phyloP scores from a whole-genome alignment of 2,888 invertebrate species.

The Yponomeuta plumbellus region DNA sequence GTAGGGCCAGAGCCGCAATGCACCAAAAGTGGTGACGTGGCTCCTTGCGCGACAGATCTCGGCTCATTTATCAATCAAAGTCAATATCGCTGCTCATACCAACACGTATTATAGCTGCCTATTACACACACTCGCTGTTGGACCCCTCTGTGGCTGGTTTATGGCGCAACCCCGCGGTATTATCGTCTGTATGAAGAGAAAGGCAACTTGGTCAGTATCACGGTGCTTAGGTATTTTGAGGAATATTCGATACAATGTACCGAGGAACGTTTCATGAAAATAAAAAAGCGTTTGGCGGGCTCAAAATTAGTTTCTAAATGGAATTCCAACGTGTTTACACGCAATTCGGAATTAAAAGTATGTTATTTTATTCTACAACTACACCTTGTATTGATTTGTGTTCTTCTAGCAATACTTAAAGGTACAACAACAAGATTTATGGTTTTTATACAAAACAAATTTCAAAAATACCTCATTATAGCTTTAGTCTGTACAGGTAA shows the following conservation, averaged over 20 bases:
- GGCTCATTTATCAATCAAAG: slow-evolving; percentile 74
- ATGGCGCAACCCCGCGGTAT: background rate
- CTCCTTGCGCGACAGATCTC: slow-evolving; percentile 61
- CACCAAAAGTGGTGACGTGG: slow-evolving; percentile 71
- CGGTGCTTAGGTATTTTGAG: background rate
- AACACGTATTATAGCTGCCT: slow-evolving; percentile 2
- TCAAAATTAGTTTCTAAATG: background rate
- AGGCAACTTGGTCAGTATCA: background rate
- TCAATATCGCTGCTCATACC: slow-evolving; percentile 67
- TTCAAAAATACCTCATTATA: too few relatives aligned
- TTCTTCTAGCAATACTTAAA: too few relatives aligned
- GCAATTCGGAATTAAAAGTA: background rate
- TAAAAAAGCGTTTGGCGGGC: background rate
- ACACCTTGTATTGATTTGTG: too few relatives aligned
- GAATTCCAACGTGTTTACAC: background rate
- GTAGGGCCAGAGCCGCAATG: slow-evolving; percentile 64
- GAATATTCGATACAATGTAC: background rate
- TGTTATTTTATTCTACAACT: background rate
- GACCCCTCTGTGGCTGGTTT: background rate
- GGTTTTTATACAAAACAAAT: too few relatives aligned
- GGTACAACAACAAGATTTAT: too few relatives aligned
- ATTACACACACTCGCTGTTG: slow-evolving; percentile 14
- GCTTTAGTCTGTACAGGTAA: too few relatives aligned
- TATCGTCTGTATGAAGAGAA: background rate
- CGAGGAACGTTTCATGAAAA: background rate